These are phyloP conservation scores for Xanthorhoe designata DNA, from an alignment of 2,888 invertebrate species.

Conservation along the genomic window DNA sequence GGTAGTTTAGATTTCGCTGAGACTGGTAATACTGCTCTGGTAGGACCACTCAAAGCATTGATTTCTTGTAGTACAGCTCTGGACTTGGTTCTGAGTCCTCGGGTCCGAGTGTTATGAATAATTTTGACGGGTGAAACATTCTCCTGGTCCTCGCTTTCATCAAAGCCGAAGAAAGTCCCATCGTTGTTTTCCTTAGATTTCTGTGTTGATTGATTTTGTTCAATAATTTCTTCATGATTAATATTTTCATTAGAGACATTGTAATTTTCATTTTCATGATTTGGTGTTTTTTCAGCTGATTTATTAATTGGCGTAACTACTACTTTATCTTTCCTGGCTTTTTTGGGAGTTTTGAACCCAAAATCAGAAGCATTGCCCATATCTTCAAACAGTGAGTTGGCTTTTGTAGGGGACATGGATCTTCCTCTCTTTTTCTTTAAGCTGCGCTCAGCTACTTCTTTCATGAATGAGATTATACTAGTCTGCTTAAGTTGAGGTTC, in stretches of 20 bases:
- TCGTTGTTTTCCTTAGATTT: slow-evolving; percentile 55
- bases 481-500: slow-evolving; percentile 69
- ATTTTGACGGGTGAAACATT: slow-evolving; percentile 71
- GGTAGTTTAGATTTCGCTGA: slow-evolving; percentile 59
- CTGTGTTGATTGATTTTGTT: slow-evolving; percentile 36
- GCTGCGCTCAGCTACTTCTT: slow-evolving; percentile 69
- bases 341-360: slow-evolving; percentile 43
- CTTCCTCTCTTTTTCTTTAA: slow-evolving; percentile 66
- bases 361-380: slow-evolving; percentile 42
- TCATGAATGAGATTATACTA: slow-evolving; percentile 79
- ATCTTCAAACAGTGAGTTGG: slow-evolving; percentile 60
- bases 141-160: slow-evolving; percentile 75
- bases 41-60: slow-evolving; percentile 62
- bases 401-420: slow-evolving; percentile 61
- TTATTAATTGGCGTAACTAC: slow-evolving; percentile 36
- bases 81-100: slow-evolving; percentile 56
- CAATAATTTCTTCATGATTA: slow-evolving; percentile 44
- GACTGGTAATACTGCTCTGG: slow-evolving; percentile 60
- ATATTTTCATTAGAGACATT: slow-evolving; percentile 43
- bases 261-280: slow-evolving; percentile 39
- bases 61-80: slow-evolving; percentile 67
- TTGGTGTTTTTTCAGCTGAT: slow-evolving; percentile 48
- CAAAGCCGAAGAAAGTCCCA: slow-evolving; percentile 77
- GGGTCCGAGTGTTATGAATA: slow-evolving; percentile 48
- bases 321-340: slow-evolving; percentile 42